Percentiles rank a stretch among this genome's conserved stretches.
Evolutionary conservation across 92 coral and sea anemone species (phyloP).

Genomic region (Porites cylindrica): DNA sequence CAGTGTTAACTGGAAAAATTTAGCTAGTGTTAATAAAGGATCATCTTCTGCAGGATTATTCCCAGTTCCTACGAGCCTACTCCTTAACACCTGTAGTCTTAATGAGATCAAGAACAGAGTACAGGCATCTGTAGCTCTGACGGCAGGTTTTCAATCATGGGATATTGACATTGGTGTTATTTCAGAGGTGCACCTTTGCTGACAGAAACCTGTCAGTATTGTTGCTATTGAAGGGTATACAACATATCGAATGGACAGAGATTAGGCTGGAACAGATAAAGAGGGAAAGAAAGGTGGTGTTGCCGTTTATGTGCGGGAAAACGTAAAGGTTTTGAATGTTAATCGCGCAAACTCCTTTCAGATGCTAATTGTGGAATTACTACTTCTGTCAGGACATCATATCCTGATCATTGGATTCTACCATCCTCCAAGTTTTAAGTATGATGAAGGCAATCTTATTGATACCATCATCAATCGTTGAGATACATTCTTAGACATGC

Average conservation of each 20-base stretch:
- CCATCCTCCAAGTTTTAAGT: constrained; percentile 27
- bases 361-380: not conserved
- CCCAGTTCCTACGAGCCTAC: not conserved
- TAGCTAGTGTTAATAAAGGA: too few species aligned
- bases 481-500: too few species aligned
- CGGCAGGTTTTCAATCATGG: too few species aligned
- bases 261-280: constrained; percentile 19
- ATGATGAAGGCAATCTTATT: not conserved
- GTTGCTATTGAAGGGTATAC: constrained; percentile 32
- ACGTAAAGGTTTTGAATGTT: constrained; percentile 43
- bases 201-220: too few species aligned
- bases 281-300: constrained; percentile 21
- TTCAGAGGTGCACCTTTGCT: too few species aligned
- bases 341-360: constrained; percentile 8
- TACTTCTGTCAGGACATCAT: too few species aligned
- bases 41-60: too few species aligned
- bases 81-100: too few species aligned
- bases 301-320: constrained; percentile 30
- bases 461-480: not conserved
- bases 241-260: constrained; percentile 50
- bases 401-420: not conserved
- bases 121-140: too few species aligned
- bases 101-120: too few species aligned
- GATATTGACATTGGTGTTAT: too few species aligned
- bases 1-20: too few species aligned